Conservation (phyloP, 2,113 vertebrate species). For the Siniperca knerii region DNA sequence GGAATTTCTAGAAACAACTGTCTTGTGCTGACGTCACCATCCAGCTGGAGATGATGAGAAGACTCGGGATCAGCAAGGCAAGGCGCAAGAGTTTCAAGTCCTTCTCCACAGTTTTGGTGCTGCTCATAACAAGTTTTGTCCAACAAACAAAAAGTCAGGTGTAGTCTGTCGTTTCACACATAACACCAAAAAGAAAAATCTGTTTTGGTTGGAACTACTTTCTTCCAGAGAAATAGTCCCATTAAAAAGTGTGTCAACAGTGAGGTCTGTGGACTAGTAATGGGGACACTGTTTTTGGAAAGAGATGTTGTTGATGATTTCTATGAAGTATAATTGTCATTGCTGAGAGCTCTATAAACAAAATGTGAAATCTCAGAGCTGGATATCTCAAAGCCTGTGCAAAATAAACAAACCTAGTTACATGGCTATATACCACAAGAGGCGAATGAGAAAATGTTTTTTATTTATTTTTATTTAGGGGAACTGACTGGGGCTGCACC, state of each 20-base stretch:
- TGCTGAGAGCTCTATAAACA: not conserved
- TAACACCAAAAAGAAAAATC: no score
- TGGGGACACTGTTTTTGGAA: not conserved
- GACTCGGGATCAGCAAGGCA: not conserved
- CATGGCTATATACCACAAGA: no score
- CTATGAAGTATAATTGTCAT: no score
- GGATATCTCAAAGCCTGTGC: not conserved
- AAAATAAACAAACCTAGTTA: no score
- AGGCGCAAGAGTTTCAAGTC: not conserved
- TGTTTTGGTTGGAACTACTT: not conserved
- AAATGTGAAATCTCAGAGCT: not conserved
- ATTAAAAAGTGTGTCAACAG: not conserved
- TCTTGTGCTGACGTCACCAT: conserved; percentile 58
- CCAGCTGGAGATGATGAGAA: conserved; percentile 33
- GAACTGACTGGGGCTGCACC: not conserved
- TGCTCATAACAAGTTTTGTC: not conserved
- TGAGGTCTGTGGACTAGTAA: not conserved
- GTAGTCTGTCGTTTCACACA: not conserved
- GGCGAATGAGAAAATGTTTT: not conserved
- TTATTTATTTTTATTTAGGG: no score
- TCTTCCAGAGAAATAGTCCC: not conserved
- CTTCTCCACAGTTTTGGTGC: no score
- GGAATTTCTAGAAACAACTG: conserved; percentile 64
- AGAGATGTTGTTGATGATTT: not conserved
- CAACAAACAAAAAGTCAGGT: not conserved